Base-by-base conservation (phyloP, 2,888 invertebrate species). In the Agrotis clavis region DNA sequence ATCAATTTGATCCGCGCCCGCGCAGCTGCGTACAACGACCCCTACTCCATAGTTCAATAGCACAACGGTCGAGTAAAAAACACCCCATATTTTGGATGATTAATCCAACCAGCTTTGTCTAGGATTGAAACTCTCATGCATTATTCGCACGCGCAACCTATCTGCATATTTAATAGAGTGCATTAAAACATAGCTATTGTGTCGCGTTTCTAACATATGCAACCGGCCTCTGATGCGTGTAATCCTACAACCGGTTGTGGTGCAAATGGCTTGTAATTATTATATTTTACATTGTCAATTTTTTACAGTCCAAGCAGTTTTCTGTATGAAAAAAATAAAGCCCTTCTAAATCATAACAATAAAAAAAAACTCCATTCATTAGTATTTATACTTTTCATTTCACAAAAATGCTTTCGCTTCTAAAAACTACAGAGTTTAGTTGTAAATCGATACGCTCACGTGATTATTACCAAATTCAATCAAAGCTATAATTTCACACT, bases 11-110 rank as follows among this genome's bases (percentile, higher is more conserved):
- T 94, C 89, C 92, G 92, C 93, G 92, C 88, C 91, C 90, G 92
- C 92, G 93, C 95, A 95, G 96, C 95, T 95, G 95, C 94, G 93
- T 88, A 81, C 94, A 90, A 88, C 93, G 93, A 93, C 94, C 95
- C 94, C 91, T 85, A 71, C 75, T 62, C 79, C 21, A 79, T 54
- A 74, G 45, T 89, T 87, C 83, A 79, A 88, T 77, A 81, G 79
- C 86, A 73, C 70, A 65, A 65, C 57, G 66, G 66, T 60, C 75
- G 67, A 54, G 25, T 60, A 92, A 93, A 91, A 92, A 74, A 73
- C 91, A 91, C 94, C 94, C 94, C 84, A 91, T 92, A 93, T 92
- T 93, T 92, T 90, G 87, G 89, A 89, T 91, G 92, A 95, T 95
- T 95, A 95, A 94, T 94, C 90, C 92, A 89, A 89, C 87, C 74